Conservation (phyloP, 2,888 invertebrate species). For the Rugalucina vietnamica region DNA sequence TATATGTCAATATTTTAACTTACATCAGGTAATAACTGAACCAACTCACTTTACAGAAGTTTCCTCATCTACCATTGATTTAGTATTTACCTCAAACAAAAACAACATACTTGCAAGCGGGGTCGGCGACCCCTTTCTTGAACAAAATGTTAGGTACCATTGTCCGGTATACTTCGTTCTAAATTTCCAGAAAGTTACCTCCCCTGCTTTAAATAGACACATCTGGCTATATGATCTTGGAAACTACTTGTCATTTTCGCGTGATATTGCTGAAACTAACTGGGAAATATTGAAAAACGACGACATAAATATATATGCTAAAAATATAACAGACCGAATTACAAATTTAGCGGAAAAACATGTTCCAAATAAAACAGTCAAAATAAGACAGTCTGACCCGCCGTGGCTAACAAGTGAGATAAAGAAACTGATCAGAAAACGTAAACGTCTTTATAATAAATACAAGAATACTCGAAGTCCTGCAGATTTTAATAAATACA, state of each 20-base stretch:
- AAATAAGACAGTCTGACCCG: background rate
- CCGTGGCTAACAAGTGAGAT: slow-evolving; percentile 1
- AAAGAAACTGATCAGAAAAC: background rate
- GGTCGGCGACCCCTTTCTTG: background rate
- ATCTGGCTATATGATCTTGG: slow-evolving; percentile 19
- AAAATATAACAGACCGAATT: slow-evolving; percentile 8
- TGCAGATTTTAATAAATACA: background rate
- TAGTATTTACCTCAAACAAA: background rate
- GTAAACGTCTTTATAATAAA: slow-evolving; percentile 15
- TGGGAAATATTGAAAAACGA: background rate
- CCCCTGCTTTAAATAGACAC: background rate
- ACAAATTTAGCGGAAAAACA: background rate
- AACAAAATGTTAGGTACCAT: slow-evolving; percentile 1
- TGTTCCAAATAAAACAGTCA: background rate
- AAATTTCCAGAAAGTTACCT: background rate
- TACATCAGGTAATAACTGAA: background rate
- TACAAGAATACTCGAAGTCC: background rate
- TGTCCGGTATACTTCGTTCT: background rate
- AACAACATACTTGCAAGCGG: background rate
- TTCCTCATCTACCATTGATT: background rate
- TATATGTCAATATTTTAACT: background rate
- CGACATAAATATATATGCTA: slow-evolving; percentile 6
- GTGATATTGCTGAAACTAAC: background rate
- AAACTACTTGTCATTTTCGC: background rate
- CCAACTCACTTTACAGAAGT: background rate